These are phyloP conservation scores for Megathymus violae DNA, from an alignment of 1,140 invertebrate species.

Conservation along the genomic window DNA sequence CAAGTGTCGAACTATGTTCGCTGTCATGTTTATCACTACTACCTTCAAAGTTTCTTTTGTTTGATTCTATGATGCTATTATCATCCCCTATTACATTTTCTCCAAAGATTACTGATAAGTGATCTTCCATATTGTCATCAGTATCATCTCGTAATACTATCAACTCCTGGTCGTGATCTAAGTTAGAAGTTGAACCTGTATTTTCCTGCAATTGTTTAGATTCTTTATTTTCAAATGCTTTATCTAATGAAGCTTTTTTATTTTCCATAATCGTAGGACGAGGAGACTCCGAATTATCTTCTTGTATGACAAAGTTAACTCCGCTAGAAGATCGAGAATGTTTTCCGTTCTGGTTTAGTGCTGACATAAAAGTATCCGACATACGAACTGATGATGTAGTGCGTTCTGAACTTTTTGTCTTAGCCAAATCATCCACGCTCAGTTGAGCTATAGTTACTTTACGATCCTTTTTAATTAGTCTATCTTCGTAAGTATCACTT, in stretches of 20 bases:
- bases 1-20: background rate
- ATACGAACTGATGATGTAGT: background rate
- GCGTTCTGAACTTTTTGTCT: background rate
- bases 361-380: background rate
- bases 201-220: background rate
- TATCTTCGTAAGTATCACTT: slow-evolving; percentile 23
- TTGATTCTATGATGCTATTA: background rate
- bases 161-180: background rate
- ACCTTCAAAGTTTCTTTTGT: background rate
- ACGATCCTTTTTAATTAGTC: slow-evolving; percentile 23
- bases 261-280: background rate
- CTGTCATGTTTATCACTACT: background rate
- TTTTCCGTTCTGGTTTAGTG: background rate
- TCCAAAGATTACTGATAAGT: background rate
- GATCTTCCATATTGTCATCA: background rate
- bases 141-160: background rate
- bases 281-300: background rate
- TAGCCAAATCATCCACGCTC: background rate
- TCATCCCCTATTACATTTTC: background rate
- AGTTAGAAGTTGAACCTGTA: background rate
- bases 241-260: background rate
- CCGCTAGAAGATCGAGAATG: background rate
- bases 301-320: background rate
- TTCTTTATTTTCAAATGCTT: background rate
- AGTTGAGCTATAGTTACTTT: slow-evolving; percentile 24